Evolutionary conservation across 2,113 vertebrate genomes (phyloP).

Genomic region (Raja brachyura): DNA sequence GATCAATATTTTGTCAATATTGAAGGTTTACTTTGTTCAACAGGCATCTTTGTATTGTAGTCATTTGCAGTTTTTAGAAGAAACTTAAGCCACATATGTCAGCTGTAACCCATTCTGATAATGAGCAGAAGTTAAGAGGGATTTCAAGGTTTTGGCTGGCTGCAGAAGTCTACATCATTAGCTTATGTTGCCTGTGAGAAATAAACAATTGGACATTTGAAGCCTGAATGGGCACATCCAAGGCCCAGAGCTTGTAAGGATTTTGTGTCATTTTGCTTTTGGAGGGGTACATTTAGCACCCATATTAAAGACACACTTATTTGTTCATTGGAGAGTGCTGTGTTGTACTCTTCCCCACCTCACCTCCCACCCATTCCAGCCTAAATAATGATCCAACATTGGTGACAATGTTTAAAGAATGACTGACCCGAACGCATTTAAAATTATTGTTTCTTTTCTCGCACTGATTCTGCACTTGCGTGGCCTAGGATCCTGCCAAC

Average conservation of each 20-base stretch:
- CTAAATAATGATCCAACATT: neutral
- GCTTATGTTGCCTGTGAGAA: neutral
- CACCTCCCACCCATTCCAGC: too few species aligned
- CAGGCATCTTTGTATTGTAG: neutral
- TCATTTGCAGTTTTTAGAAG: slow-evolving; percentile 3
- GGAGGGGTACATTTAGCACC: too few species aligned
- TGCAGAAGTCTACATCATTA: neutral
- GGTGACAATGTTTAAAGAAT: neutral
- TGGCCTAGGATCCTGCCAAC: too few species aligned
- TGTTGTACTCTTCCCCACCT: too few species aligned
- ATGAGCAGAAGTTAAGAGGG: neutral
- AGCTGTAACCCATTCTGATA: neutral
- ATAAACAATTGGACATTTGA: neutral
- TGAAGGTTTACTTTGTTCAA: neutral
- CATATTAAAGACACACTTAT: too few species aligned
- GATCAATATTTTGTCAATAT: neutral
- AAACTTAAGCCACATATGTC: neutral
- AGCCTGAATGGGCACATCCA: neutral
- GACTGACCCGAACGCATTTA: neutral
- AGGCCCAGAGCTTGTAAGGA: neutral
- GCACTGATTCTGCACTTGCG: neutral
- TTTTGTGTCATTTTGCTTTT: too few species aligned
- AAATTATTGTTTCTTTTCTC: neutral
- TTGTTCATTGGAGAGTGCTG: too few species aligned
- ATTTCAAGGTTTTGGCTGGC: neutral